phyloP scores from a whole-genome alignment of 2,888 invertebrate species.

The Lucinisca nassula region DNA sequence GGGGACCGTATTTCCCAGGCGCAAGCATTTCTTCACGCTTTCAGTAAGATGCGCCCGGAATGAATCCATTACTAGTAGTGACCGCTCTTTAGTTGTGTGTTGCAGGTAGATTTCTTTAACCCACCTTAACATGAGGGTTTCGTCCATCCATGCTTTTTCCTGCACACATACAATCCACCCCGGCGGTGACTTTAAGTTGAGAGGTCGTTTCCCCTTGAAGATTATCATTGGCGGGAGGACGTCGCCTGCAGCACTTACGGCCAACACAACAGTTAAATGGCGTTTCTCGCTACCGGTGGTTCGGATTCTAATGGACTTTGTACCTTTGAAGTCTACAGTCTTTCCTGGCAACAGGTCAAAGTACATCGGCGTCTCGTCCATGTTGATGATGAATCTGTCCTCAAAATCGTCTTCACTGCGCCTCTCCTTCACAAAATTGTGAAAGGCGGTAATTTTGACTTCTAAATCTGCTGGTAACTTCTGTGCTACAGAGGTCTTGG shows the following conservation, averaged over 20 bases:
- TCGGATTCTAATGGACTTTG: not conserved
- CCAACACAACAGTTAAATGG: slow-evolving; percentile 36
- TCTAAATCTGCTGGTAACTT: not conserved
- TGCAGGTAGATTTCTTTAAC: not conserved
- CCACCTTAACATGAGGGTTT: slow-evolving; percentile 3
- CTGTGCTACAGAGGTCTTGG: not conserved
- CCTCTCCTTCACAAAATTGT: not conserved
- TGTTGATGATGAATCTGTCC: slow-evolving; percentile 44
- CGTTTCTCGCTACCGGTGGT: slow-evolving; percentile 27
- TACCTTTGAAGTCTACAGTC: not conserved
- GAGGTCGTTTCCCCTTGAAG: slow-evolving; percentile 3
- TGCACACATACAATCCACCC: slow-evolving; percentile 19
- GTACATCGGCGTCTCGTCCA: slow-evolving; percentile 48
- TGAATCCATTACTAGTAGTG: slow-evolving; percentile 34
- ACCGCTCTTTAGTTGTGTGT: slow-evolving; percentile 9
- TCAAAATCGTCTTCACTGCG: slow-evolving; percentile 46
- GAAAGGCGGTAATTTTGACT: not conserved
- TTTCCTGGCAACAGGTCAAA: slow-evolving; percentile 37
- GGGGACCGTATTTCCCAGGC: not conserved
- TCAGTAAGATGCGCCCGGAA: slow-evolving; percentile 40
- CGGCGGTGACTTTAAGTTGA: not conserved
- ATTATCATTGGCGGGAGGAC: slow-evolving; percentile 22
- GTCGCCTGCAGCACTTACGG: not conserved
- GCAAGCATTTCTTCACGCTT: not conserved
- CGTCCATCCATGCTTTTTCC: slow-evolving; percentile 18